Base-by-base conservation (phyloP, 35 echinoderm and acorn worm species). In the Hemicentrotus pulcherrimus region DNA sequence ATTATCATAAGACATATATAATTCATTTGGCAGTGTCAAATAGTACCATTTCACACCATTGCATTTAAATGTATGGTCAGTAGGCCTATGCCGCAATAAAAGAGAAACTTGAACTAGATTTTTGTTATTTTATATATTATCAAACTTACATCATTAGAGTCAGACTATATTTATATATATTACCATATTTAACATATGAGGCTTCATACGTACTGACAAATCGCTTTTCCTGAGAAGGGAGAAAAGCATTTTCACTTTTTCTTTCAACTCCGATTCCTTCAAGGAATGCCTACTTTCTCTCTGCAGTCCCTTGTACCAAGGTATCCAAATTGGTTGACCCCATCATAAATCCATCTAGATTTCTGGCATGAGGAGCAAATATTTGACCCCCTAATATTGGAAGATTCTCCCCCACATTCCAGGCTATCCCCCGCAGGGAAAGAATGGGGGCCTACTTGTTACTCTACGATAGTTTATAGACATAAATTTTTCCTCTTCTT, bases 321-420 rank as follows among this genome's bases (percentile, higher is more conserved):
- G 88, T 47, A 90, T 47, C 88, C 32, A 90, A 32, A 78, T 33
- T 90, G 88, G 88, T 90, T 90, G 88, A 90, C 88, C 88, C 88
- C 46, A 90, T 90, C 88, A 90, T 90, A 90, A 90, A 90, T 90
- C 88, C 46, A 47, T 90, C 31, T 90, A 45, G 88, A 45, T 33
- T 90, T 47, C 88, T 45, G 88, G 88, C 32, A 47, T 45, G 88
- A 90, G 88, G 46, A 47, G 88, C 88, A 90, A 90, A 90, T 90
- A 90, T 47, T 90, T 90, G 88, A 90, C 88, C 88, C 88, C 46
- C 88, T 90, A 90, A 33, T 90, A 90, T 90, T 47, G 32, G 32
- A 45, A 90, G 88, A 90, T 90, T 90, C 46, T 90, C 88, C 46
- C 88, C 19, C 32, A 90, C 88, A 90, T 90, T 90, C 88, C 88